Base-by-base conservation (phyloP, 2,113 vertebrate species). In the Plotosus lineatus region DNA sequence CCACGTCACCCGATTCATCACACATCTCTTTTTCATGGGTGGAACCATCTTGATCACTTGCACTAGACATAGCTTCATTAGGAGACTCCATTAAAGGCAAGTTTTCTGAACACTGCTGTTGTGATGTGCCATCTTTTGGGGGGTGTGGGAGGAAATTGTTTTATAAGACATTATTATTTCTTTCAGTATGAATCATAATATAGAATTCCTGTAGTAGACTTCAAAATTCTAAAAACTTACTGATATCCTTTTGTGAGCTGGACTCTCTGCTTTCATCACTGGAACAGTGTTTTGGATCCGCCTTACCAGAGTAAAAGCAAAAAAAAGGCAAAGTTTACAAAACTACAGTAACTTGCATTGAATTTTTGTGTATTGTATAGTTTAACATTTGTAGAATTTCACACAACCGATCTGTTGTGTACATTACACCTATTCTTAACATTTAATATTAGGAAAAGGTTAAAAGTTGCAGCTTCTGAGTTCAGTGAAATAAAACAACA, bases 41-140 rank as follows among this genome's bases (percentile, higher is more conserved):
- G 53, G 79, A 50, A 65, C 28, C 7, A 26, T 73, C 83, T 71
- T 82, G 84, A 79, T 79, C 83, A 60, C 55, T 56, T 61, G 80
- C 65, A 48, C 75, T 85, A 71, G 87, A 82, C 80, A 84, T 86
- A 55, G 80, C 74, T 36, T 87, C 88, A 44, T 82, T 87, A 71
- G 88, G 88, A 82, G 82, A 86, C 81, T 86, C 85, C 77, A 90
- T 83, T 86, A 85, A 78, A 21, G 78, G 72, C 1, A 83, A 90
- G 83, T 87, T 88, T 85, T 91, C 90, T 40, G 87, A 5, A 72
- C 56, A 78, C 84, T 86, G 90, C 82, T 85, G 83, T 75, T 84
- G 87, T 71, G 88, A 88, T 81, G 84, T 84, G 75, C 88, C 84
- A 88, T 90, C 93, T 93, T 87, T n/a, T n/a, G n/a, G n/a, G n/a